Percentiles rank a stretch among this genome's conserved stretches.
phyloP scores from a whole-genome alignment of 1,140 invertebrate species.

The Drosophila carrolli region DNA sequence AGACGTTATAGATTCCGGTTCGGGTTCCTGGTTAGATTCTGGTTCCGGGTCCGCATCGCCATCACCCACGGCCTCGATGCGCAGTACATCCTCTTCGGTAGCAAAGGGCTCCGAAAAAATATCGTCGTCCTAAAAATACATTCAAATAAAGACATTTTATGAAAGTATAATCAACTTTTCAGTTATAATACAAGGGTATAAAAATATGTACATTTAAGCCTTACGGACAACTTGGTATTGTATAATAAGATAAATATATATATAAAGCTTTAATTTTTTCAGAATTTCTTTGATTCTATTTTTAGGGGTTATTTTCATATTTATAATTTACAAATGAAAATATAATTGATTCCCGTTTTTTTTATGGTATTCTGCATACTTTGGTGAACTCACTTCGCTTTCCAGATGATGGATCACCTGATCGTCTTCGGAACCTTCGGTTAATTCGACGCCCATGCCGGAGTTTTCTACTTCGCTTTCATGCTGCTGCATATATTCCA shows the following conservation, averaged over 20 bases:
- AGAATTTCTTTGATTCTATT: no score
- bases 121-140: slow-evolving; percentile 53
- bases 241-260: no score
- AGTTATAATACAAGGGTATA: no score
- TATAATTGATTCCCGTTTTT: no score
- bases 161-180: no score
- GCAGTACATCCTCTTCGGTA: slow-evolving; percentile 53
- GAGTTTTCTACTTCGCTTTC: not conserved
- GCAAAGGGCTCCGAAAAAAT: slow-evolving; percentile 44
- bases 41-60: slow-evolving; percentile 33
- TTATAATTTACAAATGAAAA: no score
- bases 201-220: no score
- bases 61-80: not conserved
- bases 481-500: not conserved
- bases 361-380: no score
- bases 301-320: no score
- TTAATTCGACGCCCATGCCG: not conserved
- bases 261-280: no score
- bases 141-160: not conserved
- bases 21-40: not conserved
- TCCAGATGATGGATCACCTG: not conserved
- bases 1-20: not conserved
- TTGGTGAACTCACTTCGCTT: not conserved
- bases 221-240: no score
- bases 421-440: not conserved